phyloP scores from a whole-genome alignment of 2,888 invertebrate genomes.

The Euzetes globulus region DNA sequence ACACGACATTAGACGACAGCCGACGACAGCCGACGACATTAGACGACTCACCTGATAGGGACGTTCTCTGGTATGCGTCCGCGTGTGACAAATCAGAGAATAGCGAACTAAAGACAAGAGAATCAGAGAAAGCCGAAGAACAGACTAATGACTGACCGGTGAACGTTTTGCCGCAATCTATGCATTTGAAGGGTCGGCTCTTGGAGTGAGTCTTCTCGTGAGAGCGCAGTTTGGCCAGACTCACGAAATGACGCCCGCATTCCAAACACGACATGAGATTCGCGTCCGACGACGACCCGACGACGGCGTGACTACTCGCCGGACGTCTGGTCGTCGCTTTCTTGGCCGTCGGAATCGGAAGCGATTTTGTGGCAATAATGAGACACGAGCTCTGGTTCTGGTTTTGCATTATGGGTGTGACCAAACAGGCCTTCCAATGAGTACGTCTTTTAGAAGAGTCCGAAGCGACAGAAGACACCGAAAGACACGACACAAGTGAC shows the following conservation, averaged over 20 bases:
- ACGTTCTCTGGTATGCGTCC: slow-evolving; percentile 37
- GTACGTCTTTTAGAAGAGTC: neutral
- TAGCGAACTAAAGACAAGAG: slow-evolving; percentile 35
- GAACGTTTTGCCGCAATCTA: slow-evolving; percentile 38
- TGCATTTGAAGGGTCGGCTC: slow-evolving; percentile 36
- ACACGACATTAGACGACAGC: neutral
- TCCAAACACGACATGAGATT: slow-evolving; percentile 35
- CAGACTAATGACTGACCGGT: too few relatives aligned
- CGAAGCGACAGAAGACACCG: neutral
- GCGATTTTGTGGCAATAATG: neutral
- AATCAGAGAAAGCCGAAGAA: neutral
- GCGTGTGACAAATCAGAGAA: slow-evolving; percentile 38
- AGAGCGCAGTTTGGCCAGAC: slow-evolving; percentile 34
- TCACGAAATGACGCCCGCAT: slow-evolving; percentile 38
- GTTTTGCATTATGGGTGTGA: slow-evolving; percentile 9
- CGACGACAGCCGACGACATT: neutral
- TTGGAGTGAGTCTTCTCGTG: slow-evolving; percentile 39
- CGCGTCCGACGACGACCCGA: neutral
- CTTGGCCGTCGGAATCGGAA: neutral
- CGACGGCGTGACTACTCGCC: neutral
- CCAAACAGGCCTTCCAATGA: too few relatives aligned
- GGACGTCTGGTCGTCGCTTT: neutral
- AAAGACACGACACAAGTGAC: neutral
- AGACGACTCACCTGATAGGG: slow-evolving; percentile 36
- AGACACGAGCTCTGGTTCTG: neutral